Evolutionary conservation across 2,797 vertebrate species (phyloP), one percentile per base, ranked within the genome.

Genomic region (Sebastes reedi): DNA sequence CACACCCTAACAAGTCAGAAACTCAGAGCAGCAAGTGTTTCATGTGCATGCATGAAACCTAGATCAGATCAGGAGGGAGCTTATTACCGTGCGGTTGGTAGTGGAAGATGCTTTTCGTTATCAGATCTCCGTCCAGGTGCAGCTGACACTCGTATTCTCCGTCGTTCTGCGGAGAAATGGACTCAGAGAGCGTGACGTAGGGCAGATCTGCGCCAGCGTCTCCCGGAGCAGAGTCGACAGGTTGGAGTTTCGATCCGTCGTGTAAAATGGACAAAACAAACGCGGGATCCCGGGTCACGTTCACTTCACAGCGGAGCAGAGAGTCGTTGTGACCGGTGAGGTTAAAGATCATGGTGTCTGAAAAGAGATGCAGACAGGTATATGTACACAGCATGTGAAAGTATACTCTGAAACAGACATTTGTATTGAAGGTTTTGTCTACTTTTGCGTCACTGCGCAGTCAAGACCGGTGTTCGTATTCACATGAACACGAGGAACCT

Each of bases 101-200:
- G 18, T 34, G 1, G 59, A 86, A 88, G 82, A n/a, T 25, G 20
- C 71, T 81, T 34, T 39, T 73, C 0, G 59, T 56, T 24, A 93
- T 46, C 75, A 91, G 8, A 0, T 56, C 36, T 16, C 14, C 6
- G 56, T 80, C 70, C 55, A 92, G 82, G 50, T 73, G 76, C 42
- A 94, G 90, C 46, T 75, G 86, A 70, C 92, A 94, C 70, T 89
- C 81, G 1, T 91, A 91, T 12, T 60, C 34, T 58, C 67, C 75
- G 3, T 0, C 0, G 0, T 8, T 10, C 24, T 1, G n/a, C 74
- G 80, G 30, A 11, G 65, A 6, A 2, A 88, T 1, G 7, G 18
- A 75, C 32, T 72, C 7, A 8, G 80, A 87, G 3, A 92, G 88
- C 0, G 65, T 82, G 60, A 59, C 2, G 5, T 77, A 67, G 2